A percentile compares a stretch with the other conserved stretches of the same genome.
phyloP scores from a whole-genome alignment of 2,113 vertebrate species.

The Neomonachus schauinslandi region DNA sequence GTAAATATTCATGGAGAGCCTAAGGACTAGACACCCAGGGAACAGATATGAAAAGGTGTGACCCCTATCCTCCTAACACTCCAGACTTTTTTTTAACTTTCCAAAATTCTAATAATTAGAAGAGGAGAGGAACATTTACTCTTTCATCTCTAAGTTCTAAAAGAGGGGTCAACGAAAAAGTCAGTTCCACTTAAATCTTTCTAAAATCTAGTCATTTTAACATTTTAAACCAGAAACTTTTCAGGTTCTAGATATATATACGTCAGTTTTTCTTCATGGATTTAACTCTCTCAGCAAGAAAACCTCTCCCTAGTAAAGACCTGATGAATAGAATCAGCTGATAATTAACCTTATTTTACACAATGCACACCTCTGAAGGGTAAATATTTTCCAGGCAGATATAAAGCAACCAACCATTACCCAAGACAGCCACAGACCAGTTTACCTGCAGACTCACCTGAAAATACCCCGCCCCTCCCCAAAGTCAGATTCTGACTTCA shows the following conservation, averaged over 20 bases:
- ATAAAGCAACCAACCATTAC: not conserved
- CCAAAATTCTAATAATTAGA: constrained; percentile 5
- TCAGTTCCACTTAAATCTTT: not conserved
- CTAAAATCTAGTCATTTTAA: not conserved
- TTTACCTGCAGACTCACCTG: not conserved
- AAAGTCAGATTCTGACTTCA: not conserved
- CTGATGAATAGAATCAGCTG: not conserved
- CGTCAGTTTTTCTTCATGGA: not conserved
- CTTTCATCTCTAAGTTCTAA: constrained; percentile 18
- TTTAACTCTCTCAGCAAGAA: not conserved
- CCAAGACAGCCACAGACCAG: not conserved
- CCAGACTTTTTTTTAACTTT: not conserved
- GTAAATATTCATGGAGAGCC: not conserved
- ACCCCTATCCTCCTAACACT: not conserved
- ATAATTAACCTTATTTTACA: not conserved
- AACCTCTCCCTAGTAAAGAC: not conserved
- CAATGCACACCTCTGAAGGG: not conserved
- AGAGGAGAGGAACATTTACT: not conserved
- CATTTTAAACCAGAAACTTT: not conserved
- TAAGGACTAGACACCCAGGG: not conserved
- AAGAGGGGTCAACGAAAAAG: not conserved
- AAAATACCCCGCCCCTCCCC: not conserved
- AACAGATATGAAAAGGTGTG: not conserved
- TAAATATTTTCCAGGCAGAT: not conserved
- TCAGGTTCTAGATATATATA: not conserved